Conservation (phyloP, 2,888 invertebrate genomes). For the Thumatha senex region DNA sequence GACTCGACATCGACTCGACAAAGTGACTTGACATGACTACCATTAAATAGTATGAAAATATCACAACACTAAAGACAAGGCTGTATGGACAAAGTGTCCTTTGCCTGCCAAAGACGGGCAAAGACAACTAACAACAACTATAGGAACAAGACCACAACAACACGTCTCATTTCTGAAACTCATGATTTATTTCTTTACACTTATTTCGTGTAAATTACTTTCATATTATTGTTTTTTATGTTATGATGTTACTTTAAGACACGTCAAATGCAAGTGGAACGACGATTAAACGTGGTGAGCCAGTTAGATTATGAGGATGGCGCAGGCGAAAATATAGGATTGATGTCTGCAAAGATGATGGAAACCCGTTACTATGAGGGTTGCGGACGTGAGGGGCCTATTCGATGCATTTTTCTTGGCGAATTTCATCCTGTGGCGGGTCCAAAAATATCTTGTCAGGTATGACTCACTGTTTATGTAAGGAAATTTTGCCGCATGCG, state of each 20-base stretch:
- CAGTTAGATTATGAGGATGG: slow-evolving; percentile 44
- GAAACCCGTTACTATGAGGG: slow-evolving; percentile 84
- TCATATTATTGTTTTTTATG: slow-evolving; percentile 19
- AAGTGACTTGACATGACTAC: too few relatives aligned
- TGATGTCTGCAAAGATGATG: slow-evolving; percentile 62
- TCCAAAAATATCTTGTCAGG: slow-evolving; percentile 93
- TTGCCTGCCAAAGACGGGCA: too few relatives aligned
- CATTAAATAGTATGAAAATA: too few relatives aligned
- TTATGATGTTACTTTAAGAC: slow-evolving; percentile 36
- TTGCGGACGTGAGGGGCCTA: slow-evolving; percentile 88
- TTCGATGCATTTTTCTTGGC: slow-evolving; percentile 92
- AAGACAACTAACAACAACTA: too few relatives aligned
- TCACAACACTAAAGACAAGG: too few relatives aligned
- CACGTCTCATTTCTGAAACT: slow-evolving; percentile 1
- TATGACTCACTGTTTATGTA: slow-evolving; percentile 49
- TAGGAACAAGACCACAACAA: too few relatives aligned
- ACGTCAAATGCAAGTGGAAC: slow-evolving; percentile 47
- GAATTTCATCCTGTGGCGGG: slow-evolving; percentile 91
- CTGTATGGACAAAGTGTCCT: too few relatives aligned
- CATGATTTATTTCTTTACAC: slow-evolving; percentile 15
- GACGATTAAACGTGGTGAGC: slow-evolving; percentile 33
- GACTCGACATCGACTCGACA: too few relatives aligned
- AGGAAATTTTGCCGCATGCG: slow-evolving; percentile 1
- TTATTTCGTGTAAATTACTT: slow-evolving; percentile 19
- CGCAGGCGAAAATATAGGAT: slow-evolving; percentile 41